Base-by-base conservation (phyloP, 1,140 invertebrate species). In the Aradophagus sp. region DNA sequence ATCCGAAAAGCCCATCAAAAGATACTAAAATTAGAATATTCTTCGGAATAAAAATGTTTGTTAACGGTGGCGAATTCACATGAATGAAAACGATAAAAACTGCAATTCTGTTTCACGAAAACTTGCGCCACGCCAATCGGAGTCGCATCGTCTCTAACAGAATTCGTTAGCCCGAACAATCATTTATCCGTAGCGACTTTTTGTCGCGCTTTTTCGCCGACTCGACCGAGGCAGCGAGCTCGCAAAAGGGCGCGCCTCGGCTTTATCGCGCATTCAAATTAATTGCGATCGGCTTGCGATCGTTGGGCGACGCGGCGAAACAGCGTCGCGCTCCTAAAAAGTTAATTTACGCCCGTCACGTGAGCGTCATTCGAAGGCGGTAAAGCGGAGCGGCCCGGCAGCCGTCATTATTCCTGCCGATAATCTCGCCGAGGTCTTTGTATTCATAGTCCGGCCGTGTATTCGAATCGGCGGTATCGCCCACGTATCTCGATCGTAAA, bases 401-500 rank as follows among this genome's bases (percentile, higher is more conserved):
- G 27, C 12, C 55, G 27, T 59, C 66, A 55, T 61, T 58, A 61
- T 48, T 47, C 62, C 56, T 55, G 50, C 41, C 69, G 55, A 58
- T 61, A 61, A 65, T 61, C 68, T 63, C 52, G 34, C 19, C 10
- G 26, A 31, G 34, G 42, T 55, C 61, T 67, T 73, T 73, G 52
- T 67, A 73, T 67, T 67, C 70, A 73, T 73, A 67, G 70, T 62
- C 39, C 52, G 44, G 26, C 35, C 42, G 52, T 59, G 45, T 59
- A 63, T 62, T 34, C 62, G 58, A 48, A 67, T 73, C 70, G 36
- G 63, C 13, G 45, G 67, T 63, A 71, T 63, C 56, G 53, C 62
- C 58, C 45, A 68, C 66, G 67, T 75, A 70, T 76, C 72, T 66
- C 68, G 66, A 73, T 74, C 67, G 74, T 76, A 73, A 76, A 76